These are phyloP conservation scores for Carassius carassius DNA, from an alignment of 2,113 vertebrate species.

Conservation along the genomic window DNA sequence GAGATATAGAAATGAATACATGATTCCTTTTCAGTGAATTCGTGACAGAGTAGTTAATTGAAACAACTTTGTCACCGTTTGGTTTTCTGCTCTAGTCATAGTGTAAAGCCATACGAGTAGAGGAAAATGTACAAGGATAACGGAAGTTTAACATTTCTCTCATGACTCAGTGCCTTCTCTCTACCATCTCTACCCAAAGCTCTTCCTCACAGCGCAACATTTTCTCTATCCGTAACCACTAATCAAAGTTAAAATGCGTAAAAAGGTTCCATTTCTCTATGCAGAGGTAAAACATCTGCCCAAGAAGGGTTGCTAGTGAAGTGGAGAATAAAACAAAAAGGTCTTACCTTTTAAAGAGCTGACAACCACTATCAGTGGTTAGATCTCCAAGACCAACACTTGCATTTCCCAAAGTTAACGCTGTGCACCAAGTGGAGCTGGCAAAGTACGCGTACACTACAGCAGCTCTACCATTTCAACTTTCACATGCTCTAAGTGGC, in stretches of 20 bases:
- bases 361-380: constrained; percentile 89
- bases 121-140: constrained; percentile 11
- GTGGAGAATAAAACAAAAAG: constrained; percentile 64
- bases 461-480: constrained; percentile 83
- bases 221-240: constrained; percentile 43
- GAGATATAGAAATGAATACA: not conserved
- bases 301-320: constrained; percentile 54
- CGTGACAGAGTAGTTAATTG: constrained; percentile 42
- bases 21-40: constrained; percentile 21
- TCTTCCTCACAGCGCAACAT: constrained; percentile 44
- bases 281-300: constrained; percentile 41
- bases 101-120: not conserved
- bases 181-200: constrained; percentile 35
- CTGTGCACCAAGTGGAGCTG: constrained; percentile 82
- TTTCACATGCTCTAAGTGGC: constrained; percentile 80
- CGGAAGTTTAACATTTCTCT: constrained; percentile 51
- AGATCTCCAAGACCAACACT: constrained; percentile 92
- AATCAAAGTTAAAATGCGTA: constrained; percentile 49
- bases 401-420: constrained; percentile 98
- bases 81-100: not conserved
- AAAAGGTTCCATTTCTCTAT: constrained; percentile 19
- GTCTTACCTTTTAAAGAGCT: constrained; percentile 91
- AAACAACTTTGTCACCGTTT: constrained; percentile 47
- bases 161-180: constrained; percentile 33
- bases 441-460: constrained; percentile 79